These are phyloP conservation scores for Ranitomeya imitator DNA, from an alignment of 2,113 vertebrate species.

Conservation along the genomic window DNA sequence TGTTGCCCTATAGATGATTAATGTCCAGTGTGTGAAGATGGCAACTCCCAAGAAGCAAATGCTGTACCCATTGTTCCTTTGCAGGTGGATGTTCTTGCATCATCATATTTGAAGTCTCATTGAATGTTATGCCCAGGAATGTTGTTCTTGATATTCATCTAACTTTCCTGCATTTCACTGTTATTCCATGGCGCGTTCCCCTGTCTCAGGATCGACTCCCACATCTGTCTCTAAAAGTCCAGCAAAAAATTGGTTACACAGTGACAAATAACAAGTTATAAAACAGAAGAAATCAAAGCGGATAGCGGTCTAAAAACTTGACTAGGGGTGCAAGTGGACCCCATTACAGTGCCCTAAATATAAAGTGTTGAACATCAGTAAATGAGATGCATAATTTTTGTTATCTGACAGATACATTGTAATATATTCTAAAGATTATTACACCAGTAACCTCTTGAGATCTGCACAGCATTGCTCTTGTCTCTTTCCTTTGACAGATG, in stretches of 20 bases:
- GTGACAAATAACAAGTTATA: not conserved
- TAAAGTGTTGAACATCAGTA: not conserved
- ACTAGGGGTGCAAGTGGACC: not conserved
- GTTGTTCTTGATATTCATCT: not conserved
- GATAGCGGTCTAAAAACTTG: not conserved
- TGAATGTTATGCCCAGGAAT: not conserved
- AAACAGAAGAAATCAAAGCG: not conserved
- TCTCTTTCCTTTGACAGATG: not conserved
- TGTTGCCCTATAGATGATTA: not conserved
- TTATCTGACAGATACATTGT: not conserved
- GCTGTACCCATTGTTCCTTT: not conserved
- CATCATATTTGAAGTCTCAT: not conserved
- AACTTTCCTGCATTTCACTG: not conserved
- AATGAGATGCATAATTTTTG: too few relatives aligned
- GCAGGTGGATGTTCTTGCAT: not conserved
- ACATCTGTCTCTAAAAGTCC: constrained; percentile 60
- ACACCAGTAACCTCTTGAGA: not conserved
- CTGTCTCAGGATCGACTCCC: constrained; percentile 68
- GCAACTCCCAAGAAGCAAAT: not conserved
- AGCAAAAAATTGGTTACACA: not conserved
- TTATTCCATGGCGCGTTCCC: constrained; percentile 63
- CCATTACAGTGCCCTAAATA: not conserved
- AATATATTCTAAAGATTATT: not conserved
- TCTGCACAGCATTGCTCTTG: not conserved
- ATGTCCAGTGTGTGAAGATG: not conserved